A percentile compares a stretch with the other conserved stretches of the same genome.
Conservation (phyloP, 2,113 vertebrate species). For the Electrona antarctica region DNA sequence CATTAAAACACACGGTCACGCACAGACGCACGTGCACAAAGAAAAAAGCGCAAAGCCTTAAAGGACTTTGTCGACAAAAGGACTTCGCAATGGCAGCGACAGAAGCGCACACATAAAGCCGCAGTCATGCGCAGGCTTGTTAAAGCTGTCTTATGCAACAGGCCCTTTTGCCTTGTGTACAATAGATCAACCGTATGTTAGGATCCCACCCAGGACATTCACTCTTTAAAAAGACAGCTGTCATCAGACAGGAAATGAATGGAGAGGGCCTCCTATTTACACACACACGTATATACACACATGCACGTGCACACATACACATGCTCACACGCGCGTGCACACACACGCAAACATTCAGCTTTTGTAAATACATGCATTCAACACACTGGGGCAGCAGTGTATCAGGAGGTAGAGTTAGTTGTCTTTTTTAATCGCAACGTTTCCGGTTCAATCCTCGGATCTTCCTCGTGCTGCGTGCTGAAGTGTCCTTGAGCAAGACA, state of each 20-base stretch:
- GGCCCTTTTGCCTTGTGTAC: not conserved
- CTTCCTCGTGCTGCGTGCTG: too few relatives aligned
- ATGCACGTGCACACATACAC: conserved; percentile 58
- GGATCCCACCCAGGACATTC: conserved; percentile 3
- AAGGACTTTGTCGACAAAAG: not conserved
- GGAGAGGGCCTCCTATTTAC: not conserved
- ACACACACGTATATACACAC: not conserved
- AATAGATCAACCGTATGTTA: not conserved
- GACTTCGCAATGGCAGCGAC: not conserved
- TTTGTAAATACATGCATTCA: not conserved
- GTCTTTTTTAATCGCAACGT: too few relatives aligned
- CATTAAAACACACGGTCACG: not conserved
- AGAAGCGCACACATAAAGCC: not conserved
- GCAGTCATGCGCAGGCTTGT: not conserved
- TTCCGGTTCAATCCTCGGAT: too few relatives aligned
- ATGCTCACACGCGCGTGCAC: conserved; percentile 3
- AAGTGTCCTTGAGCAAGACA: too few relatives aligned
- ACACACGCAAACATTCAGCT: conserved; percentile 12
- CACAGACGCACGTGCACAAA: conserved; percentile 5
- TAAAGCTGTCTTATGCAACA: not conserved
- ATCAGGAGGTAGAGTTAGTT: too few relatives aligned
- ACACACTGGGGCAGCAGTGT: too few relatives aligned
- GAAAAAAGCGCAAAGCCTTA: not conserved
- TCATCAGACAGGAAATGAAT: not conserved
- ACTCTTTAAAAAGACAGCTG: conserved; percentile 8